Conservation (phyloP, 2,888 invertebrate genomes). For the Timandra comae region DNA sequence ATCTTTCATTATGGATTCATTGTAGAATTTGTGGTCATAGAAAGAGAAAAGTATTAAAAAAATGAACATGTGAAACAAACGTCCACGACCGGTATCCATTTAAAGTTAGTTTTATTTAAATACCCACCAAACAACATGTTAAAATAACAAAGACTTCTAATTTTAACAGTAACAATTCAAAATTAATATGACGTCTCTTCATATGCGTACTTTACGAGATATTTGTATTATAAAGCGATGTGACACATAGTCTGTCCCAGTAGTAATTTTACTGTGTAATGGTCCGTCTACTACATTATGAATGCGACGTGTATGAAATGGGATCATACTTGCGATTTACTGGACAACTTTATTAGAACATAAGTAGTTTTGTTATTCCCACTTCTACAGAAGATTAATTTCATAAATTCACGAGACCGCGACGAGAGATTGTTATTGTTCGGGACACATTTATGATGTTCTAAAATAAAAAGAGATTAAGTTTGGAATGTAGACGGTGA, state of each 20-base stretch:
- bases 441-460: conserved; percentile 9
- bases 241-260: conserved; percentile 54
- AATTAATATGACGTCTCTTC: conserved; percentile 17
- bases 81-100: no score
- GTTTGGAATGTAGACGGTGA: no score
- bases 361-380: conserved; percentile 28
- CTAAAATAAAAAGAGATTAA: conserved; percentile 3
- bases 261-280: conserved; percentile 68
- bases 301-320: conserved; percentile 45
- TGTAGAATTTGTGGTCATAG: no score
- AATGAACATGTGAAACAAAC: no score
- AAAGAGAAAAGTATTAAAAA: no score
- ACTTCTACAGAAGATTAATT: conserved; percentile 16
- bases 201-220: conserved; percentile 54
- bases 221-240: conserved; percentile 60
- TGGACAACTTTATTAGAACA: conserved; percentile 44
- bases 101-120: no score
- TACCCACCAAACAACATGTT: no score
- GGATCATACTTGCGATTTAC: conserved; percentile 47
- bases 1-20: no score
- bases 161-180: no score
- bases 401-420: conserved; percentile 13
- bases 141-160: no score
- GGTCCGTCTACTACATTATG: conserved; percentile 56
- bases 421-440: conserved; percentile 17